A percentile compares a stretch with the other conserved stretches of the same genome.
Evolutionary conservation across 2,888 invertebrate species (phyloP).

Genomic region (Amphipoea lucens): DNA sequence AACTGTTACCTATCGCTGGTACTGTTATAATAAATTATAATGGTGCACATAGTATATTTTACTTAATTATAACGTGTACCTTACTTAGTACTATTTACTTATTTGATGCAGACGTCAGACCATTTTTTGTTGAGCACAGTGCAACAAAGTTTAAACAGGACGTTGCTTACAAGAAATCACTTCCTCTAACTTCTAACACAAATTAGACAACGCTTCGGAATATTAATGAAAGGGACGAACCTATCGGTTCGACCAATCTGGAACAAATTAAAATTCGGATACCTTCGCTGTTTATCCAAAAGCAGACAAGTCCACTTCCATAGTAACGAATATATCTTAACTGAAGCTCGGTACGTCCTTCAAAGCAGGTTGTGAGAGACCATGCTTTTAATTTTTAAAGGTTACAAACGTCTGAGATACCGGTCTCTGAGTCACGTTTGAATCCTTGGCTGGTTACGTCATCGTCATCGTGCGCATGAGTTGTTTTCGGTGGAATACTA

Average conservation of each 20-base stretch:
- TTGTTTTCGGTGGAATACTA: conserved; percentile 65
- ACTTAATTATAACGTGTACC: background rate
- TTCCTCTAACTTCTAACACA: conserved; percentile 86
- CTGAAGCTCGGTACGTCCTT: conserved; percentile 42
- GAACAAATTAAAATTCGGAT: conserved; percentile 55
- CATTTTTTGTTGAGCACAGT: conserved; percentile 33
- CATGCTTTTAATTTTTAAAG: conserved; percentile 65
- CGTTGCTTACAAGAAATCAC: conserved; percentile 78
- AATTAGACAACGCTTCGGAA: conserved; percentile 83
- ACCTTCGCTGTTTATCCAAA: conserved; percentile 38
- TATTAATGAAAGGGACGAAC: conserved; percentile 79
- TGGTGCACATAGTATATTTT: background rate
- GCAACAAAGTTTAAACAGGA: conserved; percentile 77
- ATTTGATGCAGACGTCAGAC: background rate
- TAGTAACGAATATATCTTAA: conserved; percentile 30
- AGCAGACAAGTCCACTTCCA: conserved; percentile 22
- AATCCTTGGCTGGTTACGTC: conserved; percentile 84
- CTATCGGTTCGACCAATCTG: conserved; percentile 41
- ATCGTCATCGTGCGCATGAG: conserved; percentile 77
- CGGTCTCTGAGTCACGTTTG: conserved; percentile 80
- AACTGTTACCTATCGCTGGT: background rate
- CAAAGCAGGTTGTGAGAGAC: conserved; percentile 61
- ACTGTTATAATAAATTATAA: background rate
- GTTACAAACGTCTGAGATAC: conserved; percentile 69
- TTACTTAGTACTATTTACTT: background rate